Conservation (phyloP, 2,888 invertebrate genomes). For the Linnaemya vulpina region DNA sequence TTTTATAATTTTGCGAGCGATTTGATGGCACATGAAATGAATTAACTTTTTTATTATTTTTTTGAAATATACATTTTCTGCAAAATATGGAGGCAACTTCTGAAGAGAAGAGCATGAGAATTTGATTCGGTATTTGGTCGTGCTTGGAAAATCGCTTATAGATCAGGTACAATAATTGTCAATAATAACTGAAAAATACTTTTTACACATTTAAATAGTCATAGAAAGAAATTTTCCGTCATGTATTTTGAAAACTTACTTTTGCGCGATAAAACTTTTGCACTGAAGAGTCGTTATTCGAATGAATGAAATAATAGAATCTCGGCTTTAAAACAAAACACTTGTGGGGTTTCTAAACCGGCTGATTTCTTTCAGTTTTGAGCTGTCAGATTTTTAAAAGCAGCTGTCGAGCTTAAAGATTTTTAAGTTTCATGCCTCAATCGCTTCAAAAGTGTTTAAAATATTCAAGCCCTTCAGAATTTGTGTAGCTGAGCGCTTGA, state of each 20-base stretch:
- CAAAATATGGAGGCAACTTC: too few relatives aligned
- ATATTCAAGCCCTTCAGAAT: neutral
- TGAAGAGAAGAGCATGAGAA: too few relatives aligned
- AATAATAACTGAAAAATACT: too few relatives aligned
- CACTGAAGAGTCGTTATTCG: too few relatives aligned
- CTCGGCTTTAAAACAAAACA: neutral
- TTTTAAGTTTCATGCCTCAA: constrained; percentile 7
- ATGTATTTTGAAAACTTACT: too few relatives aligned
- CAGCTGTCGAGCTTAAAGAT: neutral
- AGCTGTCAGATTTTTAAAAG: constrained; percentile 8
- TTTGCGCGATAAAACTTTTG: too few relatives aligned
- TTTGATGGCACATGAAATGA: neutral
- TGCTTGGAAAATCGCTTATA: neutral
- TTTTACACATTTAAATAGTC: too few relatives aligned
- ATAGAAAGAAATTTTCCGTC: too few relatives aligned
- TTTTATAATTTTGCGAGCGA: neutral
- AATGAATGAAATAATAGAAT: too few relatives aligned
- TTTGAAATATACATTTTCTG: neutral
- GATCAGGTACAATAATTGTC: too few relatives aligned
- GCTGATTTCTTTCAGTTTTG: neutral
- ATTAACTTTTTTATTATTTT: neutral
- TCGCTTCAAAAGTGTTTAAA: constrained; percentile 4
- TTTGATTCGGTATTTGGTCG: neutral
- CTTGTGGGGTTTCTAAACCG: neutral
- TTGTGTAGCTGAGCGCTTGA: neutral